Conservation (phyloP, 2,888 invertebrate species). For the Ethmia dodecea region DNA sequence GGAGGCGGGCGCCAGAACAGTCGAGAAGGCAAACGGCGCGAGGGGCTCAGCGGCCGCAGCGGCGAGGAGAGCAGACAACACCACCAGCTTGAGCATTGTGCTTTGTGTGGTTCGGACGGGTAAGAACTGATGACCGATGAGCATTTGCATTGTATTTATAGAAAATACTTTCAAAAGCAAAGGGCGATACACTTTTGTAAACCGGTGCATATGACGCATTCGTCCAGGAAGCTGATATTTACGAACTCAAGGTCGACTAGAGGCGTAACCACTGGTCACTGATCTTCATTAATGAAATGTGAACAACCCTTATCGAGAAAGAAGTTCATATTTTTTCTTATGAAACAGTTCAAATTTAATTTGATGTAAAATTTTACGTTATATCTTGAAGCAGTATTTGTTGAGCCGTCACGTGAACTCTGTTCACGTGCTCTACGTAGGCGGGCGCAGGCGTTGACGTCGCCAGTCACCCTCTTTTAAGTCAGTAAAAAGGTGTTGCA, state of each 20-base stretch:
- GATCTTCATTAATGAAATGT: conserved; percentile 39
- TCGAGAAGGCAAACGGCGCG: conserved; percentile 33
- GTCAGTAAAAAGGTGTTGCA: no score
- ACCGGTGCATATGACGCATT: conserved; percentile 60
- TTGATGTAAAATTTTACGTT: no score
- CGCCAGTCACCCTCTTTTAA: no score
- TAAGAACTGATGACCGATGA: conserved; percentile 52
- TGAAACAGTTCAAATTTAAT: no score
- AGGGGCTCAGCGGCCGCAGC: conserved; percentile 64
- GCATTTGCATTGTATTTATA: conserved; percentile 51
- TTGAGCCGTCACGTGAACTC: no score
- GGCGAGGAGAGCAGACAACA: conserved; percentile 79
- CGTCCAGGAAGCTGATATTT: conserved; percentile 65
- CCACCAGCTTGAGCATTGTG: conserved; percentile 73
- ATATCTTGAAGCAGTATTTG: no score
- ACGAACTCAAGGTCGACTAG: conserved; percentile 50
- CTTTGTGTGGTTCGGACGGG: conserved; percentile 54
- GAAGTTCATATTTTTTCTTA: no score
- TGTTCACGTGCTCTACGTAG: no score
- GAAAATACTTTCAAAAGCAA: conserved; percentile 47
- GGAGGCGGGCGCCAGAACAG: conserved; percentile 36
- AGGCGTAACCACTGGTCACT: conserved; percentile 29
- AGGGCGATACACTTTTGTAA: conserved; percentile 56
- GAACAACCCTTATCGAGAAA: neutral
- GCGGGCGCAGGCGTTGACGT: no score